phyloP scores from a whole-genome alignment of 2,888 invertebrate species.

The Carpatolechia fugitivella region DNA sequence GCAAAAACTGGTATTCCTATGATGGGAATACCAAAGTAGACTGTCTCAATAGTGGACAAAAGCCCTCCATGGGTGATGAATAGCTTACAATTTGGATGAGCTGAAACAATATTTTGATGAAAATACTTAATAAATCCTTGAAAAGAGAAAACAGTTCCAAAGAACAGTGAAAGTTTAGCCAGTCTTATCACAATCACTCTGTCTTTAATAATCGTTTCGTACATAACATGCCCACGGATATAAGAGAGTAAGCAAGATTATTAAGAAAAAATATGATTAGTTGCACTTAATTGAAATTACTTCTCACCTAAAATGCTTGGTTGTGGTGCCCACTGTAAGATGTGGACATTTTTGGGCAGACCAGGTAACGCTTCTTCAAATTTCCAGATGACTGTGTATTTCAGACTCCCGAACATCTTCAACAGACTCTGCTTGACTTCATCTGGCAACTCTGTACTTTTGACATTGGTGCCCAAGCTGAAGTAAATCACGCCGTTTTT shows the following conservation, averaged over 20 bases:
- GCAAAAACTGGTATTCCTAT: constrained; percentile 21
- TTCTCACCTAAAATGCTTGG: constrained; percentile 53
- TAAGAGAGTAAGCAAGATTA: too few relatives aligned
- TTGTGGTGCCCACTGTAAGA: constrained; percentile 61
- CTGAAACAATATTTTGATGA: constrained; percentile 4
- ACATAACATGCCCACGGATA: too few relatives aligned
- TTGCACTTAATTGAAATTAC: too few relatives aligned
- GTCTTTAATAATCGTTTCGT: too few relatives aligned
- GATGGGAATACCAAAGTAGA: constrained; percentile 21
- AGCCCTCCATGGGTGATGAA: constrained; percentile 21
- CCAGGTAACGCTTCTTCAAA: constrained; percentile 45
- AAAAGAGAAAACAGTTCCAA: too few relatives aligned
- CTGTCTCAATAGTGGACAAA: constrained; percentile 15
- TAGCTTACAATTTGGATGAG: constrained; percentile 18
- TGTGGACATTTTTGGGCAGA: constrained; percentile 50
- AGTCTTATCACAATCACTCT: too few relatives aligned
- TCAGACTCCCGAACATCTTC: constrained; percentile 42
- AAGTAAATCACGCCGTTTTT: constrained; percentile 32
- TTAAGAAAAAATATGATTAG: too few relatives aligned
- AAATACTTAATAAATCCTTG: not conserved
- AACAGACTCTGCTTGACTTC: constrained; percentile 38
- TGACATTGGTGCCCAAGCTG: constrained; percentile 52
- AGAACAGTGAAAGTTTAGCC: too few relatives aligned
- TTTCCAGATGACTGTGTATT: constrained; percentile 60
- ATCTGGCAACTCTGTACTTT: constrained; percentile 41